Conservation (phyloP, 2,888 invertebrate species). For the Calameuta idolon region DNA sequence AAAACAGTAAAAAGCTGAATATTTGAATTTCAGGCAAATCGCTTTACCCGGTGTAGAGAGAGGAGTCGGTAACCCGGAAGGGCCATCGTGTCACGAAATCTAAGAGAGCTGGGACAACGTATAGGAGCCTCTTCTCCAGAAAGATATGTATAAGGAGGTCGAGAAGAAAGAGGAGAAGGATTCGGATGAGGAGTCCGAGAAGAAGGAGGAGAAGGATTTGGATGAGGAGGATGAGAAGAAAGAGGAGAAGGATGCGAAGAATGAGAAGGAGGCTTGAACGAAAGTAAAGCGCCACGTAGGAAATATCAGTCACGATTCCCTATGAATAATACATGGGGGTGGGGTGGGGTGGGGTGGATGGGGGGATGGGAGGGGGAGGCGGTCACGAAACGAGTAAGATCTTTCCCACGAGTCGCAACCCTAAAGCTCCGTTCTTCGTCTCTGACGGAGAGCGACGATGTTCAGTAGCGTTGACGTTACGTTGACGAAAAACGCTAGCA, state of each 20-base stretch:
- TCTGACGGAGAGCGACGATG: background rate
- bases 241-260: no score
- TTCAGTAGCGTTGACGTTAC: background rate
- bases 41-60: background rate
- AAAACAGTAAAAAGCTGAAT: background rate
- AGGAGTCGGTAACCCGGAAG: background rate
- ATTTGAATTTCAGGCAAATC: background rate
- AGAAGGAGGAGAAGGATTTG: background rate
- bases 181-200: no score
- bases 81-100: background rate
- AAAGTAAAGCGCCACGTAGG: constrained; percentile 48
- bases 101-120: background rate
- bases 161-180: no score
- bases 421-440: background rate
- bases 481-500: background rate
- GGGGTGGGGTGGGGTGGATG: background rate
- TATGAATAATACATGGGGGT: constrained; percentile 61
- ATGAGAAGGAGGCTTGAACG: background rate
- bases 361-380: no score
- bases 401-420: background rate
- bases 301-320: constrained; percentile 59
- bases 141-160: background rate
- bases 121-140: background rate
- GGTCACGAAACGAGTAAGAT: background rate
- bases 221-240: background rate